phyloP scores from a whole-genome alignment of 2,113 vertebrate species.

The Piprites chloris region DNA sequence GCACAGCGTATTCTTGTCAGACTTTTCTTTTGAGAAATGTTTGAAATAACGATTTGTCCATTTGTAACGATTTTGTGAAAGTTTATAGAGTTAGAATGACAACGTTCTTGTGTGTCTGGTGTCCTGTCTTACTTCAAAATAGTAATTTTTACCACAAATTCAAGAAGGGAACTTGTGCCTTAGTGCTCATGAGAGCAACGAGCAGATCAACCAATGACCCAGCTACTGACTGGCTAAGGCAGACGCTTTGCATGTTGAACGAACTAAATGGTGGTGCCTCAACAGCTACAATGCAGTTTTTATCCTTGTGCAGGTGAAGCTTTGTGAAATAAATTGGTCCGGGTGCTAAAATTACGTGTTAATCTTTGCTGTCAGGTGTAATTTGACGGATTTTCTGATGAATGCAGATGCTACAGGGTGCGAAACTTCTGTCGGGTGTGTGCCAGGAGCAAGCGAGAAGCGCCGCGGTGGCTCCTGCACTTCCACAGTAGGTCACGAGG shows the following conservation, averaged over 20 bases:
- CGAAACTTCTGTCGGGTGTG: not conserved
- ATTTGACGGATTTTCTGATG: no score
- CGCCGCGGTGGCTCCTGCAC: not conserved
- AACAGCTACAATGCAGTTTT: not conserved
- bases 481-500: not conserved
- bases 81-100: not conserved
- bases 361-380: no score
- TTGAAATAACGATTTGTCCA: not conserved
- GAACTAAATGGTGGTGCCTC: not conserved
- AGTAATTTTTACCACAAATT: not conserved
- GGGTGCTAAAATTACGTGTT: no score
- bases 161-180: accelerated
- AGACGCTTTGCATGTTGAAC: accelerated
- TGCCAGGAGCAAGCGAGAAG: accelerated
- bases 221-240: not conserved
- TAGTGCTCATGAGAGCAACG: not conserved
- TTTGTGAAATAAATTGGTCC: accelerated
- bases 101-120: not conserved
- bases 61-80: not conserved
- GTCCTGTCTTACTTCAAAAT: not conserved
- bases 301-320: not conserved
- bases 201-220: not conserved
- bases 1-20: not conserved
- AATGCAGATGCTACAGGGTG: not conserved
- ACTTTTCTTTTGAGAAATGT: not conserved